A percentile compares a stretch with the other conserved stretches of the same genome.
phyloP scores from a whole-genome alignment of 2,113 vertebrate species.

The Alaudala cheleensis region DNA sequence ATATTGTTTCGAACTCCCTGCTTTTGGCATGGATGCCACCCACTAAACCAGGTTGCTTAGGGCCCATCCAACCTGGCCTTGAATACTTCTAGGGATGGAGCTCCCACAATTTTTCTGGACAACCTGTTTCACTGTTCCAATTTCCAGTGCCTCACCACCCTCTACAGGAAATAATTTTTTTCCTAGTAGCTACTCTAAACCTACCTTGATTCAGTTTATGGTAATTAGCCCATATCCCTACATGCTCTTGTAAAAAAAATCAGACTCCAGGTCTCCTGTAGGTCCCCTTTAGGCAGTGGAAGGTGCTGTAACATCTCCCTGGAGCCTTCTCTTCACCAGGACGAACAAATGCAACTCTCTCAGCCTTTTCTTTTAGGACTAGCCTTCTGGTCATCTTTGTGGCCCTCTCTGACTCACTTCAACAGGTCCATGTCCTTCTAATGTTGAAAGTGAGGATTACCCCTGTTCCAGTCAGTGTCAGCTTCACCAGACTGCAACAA shows the following conservation, averaged over 20 bases:
- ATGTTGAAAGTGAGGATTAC: neutral
- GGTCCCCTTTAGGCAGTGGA: neutral
- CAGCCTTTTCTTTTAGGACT: neutral
- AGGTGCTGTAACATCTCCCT: neutral
- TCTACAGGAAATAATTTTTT: neutral
- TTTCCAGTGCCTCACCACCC: neutral
- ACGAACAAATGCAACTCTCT: neutral
- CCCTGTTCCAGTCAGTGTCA: neutral
- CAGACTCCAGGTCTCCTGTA: neutral
- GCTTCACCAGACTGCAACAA: neutral
- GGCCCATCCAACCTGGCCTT: neutral
- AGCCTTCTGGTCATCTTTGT: neutral
- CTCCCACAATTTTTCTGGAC: neutral
- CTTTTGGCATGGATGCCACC: neutral
- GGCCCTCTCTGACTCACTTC: neutral
- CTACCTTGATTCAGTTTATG: neutral
- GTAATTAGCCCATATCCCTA: neutral
- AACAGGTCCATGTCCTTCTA: neutral
- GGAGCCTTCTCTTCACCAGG: neutral
- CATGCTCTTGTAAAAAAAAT: neutral
- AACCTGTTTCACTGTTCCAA: neutral
- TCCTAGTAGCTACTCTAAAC: neutral
- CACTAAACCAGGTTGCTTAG: neutral
- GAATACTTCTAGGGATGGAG: neutral
- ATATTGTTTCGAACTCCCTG: neutral